A percentile compares a stretch with the other conserved stretches of the same genome.
Evolutionary conservation across 1,140 invertebrate species (phyloP).

Genomic region (Fragariocoptes setiger): DNA sequence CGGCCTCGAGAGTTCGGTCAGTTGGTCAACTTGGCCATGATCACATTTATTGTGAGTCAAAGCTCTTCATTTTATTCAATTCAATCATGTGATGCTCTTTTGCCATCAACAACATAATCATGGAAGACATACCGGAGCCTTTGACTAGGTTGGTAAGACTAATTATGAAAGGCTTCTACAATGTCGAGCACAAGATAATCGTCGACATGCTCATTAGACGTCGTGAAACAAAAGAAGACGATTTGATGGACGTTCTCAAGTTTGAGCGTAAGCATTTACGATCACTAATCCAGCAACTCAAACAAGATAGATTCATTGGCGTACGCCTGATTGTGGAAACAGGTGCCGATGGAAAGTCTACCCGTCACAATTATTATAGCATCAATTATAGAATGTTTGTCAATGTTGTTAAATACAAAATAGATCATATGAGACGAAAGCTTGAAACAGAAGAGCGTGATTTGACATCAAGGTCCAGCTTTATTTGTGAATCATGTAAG

Average conservation of each 20-base stretch:
- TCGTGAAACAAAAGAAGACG: conserved; percentile 88
- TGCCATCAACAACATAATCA: background rate
- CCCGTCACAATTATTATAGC: conserved; percentile 87
- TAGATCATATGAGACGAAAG: conserved; percentile 72
- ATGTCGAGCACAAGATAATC: conserved; percentile 64
- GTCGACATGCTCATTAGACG: conserved; percentile 78
- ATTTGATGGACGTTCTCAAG: conserved; percentile 63
- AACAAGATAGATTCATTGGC: conserved; percentile 79
- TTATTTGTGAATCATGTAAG: conserved; percentile 58
- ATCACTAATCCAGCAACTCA: conserved; percentile 44
- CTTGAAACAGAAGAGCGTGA: conserved; percentile 78
- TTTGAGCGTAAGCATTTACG: conserved; percentile 79
- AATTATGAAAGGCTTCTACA: conserved; percentile 67
- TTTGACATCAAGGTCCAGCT: conserved; percentile 71
- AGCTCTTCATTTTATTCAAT: too few species aligned
- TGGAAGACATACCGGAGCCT: conserved; percentile 56
- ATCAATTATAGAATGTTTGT: conserved; percentile 90
- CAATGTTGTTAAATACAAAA: conserved; percentile 74
- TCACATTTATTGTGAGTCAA: too few species aligned
- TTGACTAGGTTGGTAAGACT: conserved; percentile 61
- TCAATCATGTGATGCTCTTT: too few species aligned
- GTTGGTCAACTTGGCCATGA: too few species aligned
- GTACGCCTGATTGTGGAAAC: conserved; percentile 71
- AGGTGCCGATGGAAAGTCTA: conserved; percentile 68
- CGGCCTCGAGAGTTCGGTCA: too few species aligned